Evolutionary conservation across 2,113 vertebrate genomes (phyloP).

Genomic region (Glaucomys volans): DNA sequence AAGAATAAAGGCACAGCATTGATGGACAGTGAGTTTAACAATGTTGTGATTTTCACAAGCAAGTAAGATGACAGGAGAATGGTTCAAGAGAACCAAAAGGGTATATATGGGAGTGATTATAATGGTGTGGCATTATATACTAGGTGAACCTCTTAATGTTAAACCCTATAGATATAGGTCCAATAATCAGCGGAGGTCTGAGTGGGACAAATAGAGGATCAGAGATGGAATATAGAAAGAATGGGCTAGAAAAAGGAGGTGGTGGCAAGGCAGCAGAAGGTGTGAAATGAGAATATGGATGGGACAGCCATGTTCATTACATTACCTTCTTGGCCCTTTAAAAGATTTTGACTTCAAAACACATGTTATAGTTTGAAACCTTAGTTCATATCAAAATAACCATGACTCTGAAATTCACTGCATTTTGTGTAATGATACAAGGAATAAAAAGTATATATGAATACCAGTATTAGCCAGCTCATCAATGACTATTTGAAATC

Average conservation of each 20-base stretch:
- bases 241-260: not conserved
- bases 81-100: not conserved
- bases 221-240: not conserved
- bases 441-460: not conserved
- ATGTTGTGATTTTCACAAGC: slow-evolving; percentile 3
- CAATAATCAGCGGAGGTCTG: not conserved
- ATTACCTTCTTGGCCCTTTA: not conserved
- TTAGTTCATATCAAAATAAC: slow-evolving; percentile 40
- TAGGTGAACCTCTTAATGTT: not conserved
- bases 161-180: not conserved
- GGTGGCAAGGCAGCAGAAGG: not conserved
- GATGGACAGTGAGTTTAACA: not conserved
- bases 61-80: slow-evolving; percentile 11
- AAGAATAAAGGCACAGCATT: not conserved
- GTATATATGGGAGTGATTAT: not conserved
- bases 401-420: not conserved
- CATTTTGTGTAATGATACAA: not conserved
- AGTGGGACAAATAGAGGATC: not conserved
- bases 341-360: slow-evolving; percentile 14
- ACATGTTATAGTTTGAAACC: not conserved
- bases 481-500: slow-evolving; percentile 57
- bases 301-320: not conserved
- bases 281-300: not conserved
- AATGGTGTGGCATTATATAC: not conserved
- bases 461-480: not conserved